Base-by-base conservation (phyloP, 2,797 vertebrate genomes). In the Oreortyx pictus region DNA sequence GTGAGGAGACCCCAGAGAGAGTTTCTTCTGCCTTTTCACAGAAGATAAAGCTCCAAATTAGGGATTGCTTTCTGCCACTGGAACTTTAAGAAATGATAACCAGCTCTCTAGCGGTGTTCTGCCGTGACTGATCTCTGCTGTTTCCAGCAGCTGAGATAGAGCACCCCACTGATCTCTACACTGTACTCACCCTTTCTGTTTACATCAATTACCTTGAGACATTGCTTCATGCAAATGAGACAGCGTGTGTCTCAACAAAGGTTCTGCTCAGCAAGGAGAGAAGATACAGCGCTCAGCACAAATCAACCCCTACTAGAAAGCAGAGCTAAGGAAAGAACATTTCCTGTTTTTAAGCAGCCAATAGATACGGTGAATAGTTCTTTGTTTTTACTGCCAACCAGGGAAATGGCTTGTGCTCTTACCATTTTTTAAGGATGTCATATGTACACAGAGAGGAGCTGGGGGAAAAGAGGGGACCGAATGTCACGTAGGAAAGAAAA, bases 291-390 rank as follows among this genome's bases (percentile, higher is more conserved):
- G 0, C 64, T 71, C 7, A 0, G 70, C 46, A 20, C 7, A 3
- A 65, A 14, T n/a, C 65, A 61, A 43, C 29, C 56, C 44, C 60
- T 75, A 11, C 89, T 76, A 35, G 89, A 92, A 35, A 91, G 87
- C 60, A 76, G 77, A 1, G 0, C 24, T 16, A 61, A 88, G 90
- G 93, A 90, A 96, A 77, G 94, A 90, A 92, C 72, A 39, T 92
- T 96, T 96, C 96, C 95, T 96, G 91, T 84, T 94, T 95, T 95
- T 57, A 64, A 90, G 83, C 7, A 39, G 74, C 88, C 81, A 33
- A 56, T 17, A 79, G 52, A 64, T 75, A 14, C 0, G 61, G 46
- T 0, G 61, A 95, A 90, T 81, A 83, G 82, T 65, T 59, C 78
- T 88, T 86, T 92, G 88, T 88, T 78, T 27, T 90, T 50, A 31